A percentile compares a stretch with the other conserved stretches of the same genome.
phyloP scores from a whole-genome alignment of 2,113 vertebrate genomes.

The Symphodus melops region DNA sequence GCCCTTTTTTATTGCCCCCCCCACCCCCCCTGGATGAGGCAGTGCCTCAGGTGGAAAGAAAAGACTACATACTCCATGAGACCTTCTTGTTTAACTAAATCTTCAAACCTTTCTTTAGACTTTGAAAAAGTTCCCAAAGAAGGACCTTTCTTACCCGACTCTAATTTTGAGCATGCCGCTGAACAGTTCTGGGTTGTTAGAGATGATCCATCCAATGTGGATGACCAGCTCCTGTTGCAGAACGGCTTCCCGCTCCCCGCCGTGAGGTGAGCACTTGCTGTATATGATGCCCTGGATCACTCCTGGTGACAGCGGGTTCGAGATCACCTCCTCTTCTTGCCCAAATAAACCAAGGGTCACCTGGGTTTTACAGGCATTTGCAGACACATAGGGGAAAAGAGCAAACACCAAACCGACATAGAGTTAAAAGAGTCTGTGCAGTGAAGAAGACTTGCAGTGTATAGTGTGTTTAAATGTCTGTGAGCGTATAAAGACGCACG shows the following conservation, averaged over 20 bases:
- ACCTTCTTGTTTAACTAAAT: background rate
- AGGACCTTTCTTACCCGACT: conserved; percentile 85
- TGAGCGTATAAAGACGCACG: background rate
- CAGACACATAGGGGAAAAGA: background rate
- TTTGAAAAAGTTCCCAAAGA: background rate
- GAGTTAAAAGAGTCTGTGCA: conserved; percentile 11
- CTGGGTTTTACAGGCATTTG: conserved; percentile 66
- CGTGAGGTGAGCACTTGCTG: conserved; percentile 88
- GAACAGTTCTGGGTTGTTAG: conserved; percentile 95
- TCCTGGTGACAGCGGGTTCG: conserved; percentile 94
- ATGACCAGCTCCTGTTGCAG: conserved; percentile 98
- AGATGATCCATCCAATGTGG: conserved; percentile 98
- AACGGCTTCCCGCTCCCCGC: conserved; percentile 91
- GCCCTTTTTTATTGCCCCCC: no score
- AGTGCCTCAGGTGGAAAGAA: no score
- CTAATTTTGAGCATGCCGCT: conserved; percentile 98
- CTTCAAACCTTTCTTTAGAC: background rate
- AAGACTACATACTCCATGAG: background rate
- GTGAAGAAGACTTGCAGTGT: background rate
- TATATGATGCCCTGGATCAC: conserved; percentile 97
- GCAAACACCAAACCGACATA: background rate
- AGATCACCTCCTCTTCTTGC: conserved; percentile 96
- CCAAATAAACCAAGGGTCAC: conserved; percentile 97
- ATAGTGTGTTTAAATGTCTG: background rate
- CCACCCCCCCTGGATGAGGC: no score